Conservation (phyloP, 2,888 invertebrate genomes). For the Gymnocheta viridis region DNA sequence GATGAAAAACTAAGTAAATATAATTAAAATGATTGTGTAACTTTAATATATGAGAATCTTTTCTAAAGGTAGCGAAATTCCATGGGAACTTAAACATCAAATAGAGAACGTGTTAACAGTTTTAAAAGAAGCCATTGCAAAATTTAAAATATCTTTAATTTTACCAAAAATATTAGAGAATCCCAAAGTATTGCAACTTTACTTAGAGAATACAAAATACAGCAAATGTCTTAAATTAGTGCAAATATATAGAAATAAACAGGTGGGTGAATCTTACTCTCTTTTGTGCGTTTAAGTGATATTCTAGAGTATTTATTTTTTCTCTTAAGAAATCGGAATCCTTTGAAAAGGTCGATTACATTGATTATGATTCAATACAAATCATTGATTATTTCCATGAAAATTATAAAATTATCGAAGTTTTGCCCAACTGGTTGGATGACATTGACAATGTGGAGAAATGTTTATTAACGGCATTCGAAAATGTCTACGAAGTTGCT, state of each 20-base stretch:
- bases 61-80: constrained; percentile 24
- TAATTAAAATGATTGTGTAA: neutral
- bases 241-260: constrained; percentile 62
- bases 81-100: constrained; percentile 67
- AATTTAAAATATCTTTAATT: constrained; percentile 72
- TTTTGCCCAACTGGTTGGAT: constrained; percentile 69
- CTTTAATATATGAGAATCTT: neutral
- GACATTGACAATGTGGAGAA: constrained; percentile 66
- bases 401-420: constrained; percentile 65
- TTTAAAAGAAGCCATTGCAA: constrained; percentile 70
- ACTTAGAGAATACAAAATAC: constrained; percentile 63
- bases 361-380: constrained; percentile 58
- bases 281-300: neutral
- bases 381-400: constrained; percentile 72
- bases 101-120: constrained; percentile 72
- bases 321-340: constrained; percentile 18
- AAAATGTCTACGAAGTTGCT: constrained; percentile 66
- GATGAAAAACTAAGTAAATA: constrained; percentile 29
- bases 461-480: constrained; percentile 64
- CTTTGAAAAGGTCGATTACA: neutral
- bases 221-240: constrained; percentile 64
- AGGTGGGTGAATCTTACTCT: neutral
- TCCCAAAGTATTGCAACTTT: constrained; percentile 66
- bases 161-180: constrained; percentile 72
- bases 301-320: neutral